These are phyloP conservation scores for Xiphophorus birchmanni DNA, from an alignment of 2,797 vertebrate species.

Conservation along the genomic window DNA sequence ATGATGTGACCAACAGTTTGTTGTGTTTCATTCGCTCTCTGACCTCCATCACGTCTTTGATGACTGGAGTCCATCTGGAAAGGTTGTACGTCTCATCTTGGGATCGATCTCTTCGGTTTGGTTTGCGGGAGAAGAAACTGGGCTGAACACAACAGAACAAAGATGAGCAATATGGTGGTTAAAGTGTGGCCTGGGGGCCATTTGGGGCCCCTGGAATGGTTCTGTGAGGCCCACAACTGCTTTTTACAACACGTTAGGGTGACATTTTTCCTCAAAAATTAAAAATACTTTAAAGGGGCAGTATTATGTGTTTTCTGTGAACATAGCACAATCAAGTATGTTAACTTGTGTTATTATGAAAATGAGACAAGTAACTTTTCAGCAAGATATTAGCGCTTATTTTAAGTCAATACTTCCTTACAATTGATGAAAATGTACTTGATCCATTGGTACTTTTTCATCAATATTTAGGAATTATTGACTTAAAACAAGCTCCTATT, in stretches of 20 bases:
- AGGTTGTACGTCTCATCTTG: slow-evolving; percentile 90
- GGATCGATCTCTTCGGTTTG: slow-evolving; percentile 86
- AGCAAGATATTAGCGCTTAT: too few species aligned
- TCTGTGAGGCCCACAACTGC: background rate
- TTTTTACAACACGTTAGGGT: background rate
- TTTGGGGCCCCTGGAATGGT: background rate
- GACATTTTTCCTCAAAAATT: background rate
- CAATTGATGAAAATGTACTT: too few species aligned
- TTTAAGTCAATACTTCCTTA: too few species aligned
- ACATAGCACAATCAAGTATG: too few species aligned
- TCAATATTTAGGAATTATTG: too few species aligned
- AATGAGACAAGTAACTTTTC: too few species aligned
- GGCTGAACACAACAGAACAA: slow-evolving; percentile 60
- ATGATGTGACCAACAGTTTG: background rate
- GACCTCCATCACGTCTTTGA: slow-evolving; percentile 98
- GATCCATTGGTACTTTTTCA: too few species aligned
- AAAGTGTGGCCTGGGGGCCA: background rate
- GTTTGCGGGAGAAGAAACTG: slow-evolving; percentile 75
- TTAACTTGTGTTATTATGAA: too few species aligned
- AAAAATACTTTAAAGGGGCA: background rate
- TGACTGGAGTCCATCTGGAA: slow-evolving; percentile 93
- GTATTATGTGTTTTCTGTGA: too few species aligned
- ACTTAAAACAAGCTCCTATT: too few species aligned
- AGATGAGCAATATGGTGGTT: background rate
- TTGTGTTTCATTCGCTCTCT: background rate